Evolutionary conservation across 2,888 invertebrate species (phyloP), one percentile per base, ranked within the genome.

Genomic region (Drosophila setosimentum): DNA sequence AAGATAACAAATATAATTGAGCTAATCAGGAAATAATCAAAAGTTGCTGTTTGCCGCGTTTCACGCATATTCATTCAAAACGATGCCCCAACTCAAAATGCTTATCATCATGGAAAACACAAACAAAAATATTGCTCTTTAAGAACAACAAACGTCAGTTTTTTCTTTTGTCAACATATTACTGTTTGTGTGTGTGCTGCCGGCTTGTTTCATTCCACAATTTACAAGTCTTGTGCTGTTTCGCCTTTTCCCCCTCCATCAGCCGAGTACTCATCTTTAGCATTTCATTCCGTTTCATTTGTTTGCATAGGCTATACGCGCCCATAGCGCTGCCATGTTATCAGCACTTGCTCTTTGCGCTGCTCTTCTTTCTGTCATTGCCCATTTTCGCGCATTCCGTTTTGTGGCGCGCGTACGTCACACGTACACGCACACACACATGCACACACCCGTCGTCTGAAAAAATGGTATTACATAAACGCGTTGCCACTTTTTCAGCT

Each of bases 401-500:
- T 87, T 84, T 84, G 84, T 87, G 83, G 64, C 73, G 79, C 76
- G 78, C 76, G 80, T 82, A 84, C 84, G 77, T 69, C 68, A 74
- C 79, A 85, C 78, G 75, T 77, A 80, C 79, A 74, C 67, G 85
- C 75, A 58, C 72, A 61, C 78, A 74, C 66, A 68, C 55, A 49
- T 75, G 60, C 78, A 73, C 66, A 68, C 55, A 42, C 73, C 73
- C 73, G 59, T 62, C 68, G 45, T 62, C 74, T 80, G 80, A 69
- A 80, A 74, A 81, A 75, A 68, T 62, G 63, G 37, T 65, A 76
- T 87, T 84, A 87, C 84, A 85, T 87, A 87, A 85, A 85, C 83
- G 82, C 83, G 64, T 45, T 57, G 78, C 78, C 83, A 84, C 83
- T 87, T 82, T 86, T 83, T 71, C 69, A 76, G 65, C 71, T 50